Conservation (phyloP, 1,140 invertebrate genomes). For the Elysia chlorotica region DNA sequence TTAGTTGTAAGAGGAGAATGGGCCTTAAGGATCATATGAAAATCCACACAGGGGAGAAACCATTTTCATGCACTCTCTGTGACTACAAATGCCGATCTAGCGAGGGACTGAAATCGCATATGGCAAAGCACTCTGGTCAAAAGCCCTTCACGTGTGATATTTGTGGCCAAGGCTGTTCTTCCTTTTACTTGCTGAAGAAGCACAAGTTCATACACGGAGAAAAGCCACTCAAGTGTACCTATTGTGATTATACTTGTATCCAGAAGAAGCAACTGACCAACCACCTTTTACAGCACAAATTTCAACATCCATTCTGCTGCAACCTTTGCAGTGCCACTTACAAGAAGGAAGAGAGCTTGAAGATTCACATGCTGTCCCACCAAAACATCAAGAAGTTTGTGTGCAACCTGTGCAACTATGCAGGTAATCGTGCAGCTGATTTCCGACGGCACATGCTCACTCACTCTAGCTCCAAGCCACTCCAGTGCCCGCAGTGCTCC, state of each 20-base stretch:
- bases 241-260: constrained; percentile 20
- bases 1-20: constrained; percentile 9
- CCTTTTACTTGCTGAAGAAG: constrained; percentile 4
- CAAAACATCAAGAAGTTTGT: constrained; percentile 16
- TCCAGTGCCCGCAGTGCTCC: constrained; percentile 16
- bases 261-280: constrained; percentile 19
- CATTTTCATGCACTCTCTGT: constrained; percentile 10
- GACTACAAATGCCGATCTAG: constrained; percentile 5
- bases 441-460: constrained; percentile 19
- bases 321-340: constrained; percentile 12
- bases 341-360: constrained; percentile 22
- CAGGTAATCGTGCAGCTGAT: constrained; percentile 17
- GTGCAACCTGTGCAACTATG: constrained; percentile 17
- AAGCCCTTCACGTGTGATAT: constrained; percentile 13
- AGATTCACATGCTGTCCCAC: constrained; percentile 20
- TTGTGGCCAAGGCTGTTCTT: constrained; percentile 17
- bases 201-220: constrained; percentile 19
- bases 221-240: constrained; percentile 14
- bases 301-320: constrained; percentile 13
- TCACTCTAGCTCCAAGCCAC: constrained; percentile 14
- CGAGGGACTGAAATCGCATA: constrained; percentile 15
- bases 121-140: constrained; percentile 12
- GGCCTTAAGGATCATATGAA: constrained; percentile 22
- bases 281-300: constrained; percentile 16
- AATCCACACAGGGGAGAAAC: constrained; percentile 11